Evolutionary conservation across 2,113 vertebrate genomes (phyloP).

Genomic region (Dipodomys ordii): DNA sequence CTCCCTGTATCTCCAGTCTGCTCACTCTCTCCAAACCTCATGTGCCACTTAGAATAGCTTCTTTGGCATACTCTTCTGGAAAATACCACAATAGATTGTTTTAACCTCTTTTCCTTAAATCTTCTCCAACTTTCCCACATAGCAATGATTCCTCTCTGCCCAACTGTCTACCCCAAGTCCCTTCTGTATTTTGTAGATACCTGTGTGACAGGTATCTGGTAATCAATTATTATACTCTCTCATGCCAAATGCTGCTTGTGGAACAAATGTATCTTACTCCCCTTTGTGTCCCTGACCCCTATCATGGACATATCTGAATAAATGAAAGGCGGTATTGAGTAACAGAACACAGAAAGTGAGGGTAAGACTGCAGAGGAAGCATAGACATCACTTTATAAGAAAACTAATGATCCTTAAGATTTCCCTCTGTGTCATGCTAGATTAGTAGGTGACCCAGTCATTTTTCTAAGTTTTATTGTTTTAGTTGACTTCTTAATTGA

Average conservation of each 20-base stretch:
- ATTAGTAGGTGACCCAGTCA: not conserved
- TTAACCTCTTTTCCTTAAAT: not conserved
- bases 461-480: not conserved
- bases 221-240: not conserved
- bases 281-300: not conserved
- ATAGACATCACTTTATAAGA: not conserved
- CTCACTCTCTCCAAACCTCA: not conserved
- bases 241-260: not conserved
- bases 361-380: not conserved
- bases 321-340: not conserved
- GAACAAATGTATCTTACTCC: not conserved
- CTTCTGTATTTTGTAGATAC: not conserved
- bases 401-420: not conserved
- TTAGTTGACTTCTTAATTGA: not conserved
- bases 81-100: not conserved
- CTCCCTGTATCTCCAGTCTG: not conserved
- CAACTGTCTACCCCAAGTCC: too few relatives aligned
- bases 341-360: not conserved
- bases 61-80: not conserved
- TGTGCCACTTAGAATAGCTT: not conserved
- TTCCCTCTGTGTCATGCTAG: not conserved
- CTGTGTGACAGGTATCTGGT: not conserved
- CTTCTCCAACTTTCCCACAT: not conserved
- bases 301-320: not conserved
- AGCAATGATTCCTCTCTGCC: not conserved